These are phyloP conservation scores for Carettochelys insculpta DNA, from an alignment of 2,113 vertebrate species.

Conservation along the genomic window DNA sequence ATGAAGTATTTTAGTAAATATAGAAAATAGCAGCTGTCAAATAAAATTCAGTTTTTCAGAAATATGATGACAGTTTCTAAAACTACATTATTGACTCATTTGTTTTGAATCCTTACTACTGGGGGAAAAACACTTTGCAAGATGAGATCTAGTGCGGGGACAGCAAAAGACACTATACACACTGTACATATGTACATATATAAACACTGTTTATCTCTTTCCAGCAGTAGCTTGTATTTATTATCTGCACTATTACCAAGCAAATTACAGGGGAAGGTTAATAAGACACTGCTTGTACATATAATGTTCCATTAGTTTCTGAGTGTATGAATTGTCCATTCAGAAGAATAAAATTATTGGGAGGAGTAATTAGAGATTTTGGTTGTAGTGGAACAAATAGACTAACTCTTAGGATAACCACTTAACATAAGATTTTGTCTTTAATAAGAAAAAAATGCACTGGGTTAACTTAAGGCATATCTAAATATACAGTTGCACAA, in stretches of 20 bases:
- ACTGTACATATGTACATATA: conserved; percentile 2
- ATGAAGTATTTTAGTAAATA: conserved; percentile 5
- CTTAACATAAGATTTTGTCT: background rate
- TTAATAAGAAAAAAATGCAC: background rate
- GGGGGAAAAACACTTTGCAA: background rate
- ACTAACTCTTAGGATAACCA: background rate
- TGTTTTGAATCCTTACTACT: background rate
- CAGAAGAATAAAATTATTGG: background rate
- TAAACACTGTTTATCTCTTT: background rate
- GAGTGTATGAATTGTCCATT: background rate
- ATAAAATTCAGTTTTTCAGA: conserved; percentile 20
- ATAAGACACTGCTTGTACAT: background rate
- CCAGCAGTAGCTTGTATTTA: background rate
- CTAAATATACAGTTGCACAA: background rate
- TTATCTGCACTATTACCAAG: background rate
- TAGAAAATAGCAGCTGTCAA: conserved; percentile 1
- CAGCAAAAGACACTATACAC: conserved; percentile 25
- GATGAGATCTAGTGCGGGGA: conserved; percentile 24
- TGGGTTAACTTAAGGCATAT: background rate
- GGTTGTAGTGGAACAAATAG: background rate
- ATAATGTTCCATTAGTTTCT: background rate
- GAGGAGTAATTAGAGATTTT: background rate
- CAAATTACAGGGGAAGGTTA: background rate
- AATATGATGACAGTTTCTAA: background rate
- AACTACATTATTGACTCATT: conserved; percentile 41